Percentiles rank a stretch among this genome's conserved stretches.
phyloP scores from a whole-genome alignment of 1,140 invertebrate genomes.

The Watersipora subatra region DNA sequence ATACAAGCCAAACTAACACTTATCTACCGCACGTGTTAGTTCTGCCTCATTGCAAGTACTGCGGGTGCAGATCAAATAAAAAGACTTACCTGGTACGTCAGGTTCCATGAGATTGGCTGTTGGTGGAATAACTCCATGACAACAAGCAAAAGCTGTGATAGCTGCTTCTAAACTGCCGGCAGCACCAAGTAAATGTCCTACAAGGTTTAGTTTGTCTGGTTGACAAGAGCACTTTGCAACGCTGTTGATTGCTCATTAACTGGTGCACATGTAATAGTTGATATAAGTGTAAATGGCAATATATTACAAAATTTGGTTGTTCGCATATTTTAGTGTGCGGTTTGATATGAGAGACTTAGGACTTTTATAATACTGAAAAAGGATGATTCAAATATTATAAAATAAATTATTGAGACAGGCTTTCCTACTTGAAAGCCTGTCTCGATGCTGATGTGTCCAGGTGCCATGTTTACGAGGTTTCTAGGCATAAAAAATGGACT shows the following conservation, averaged over 20 bases:
- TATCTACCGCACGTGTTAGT: too few species aligned
- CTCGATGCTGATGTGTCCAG: conserved; percentile 65
- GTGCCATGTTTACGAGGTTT: conserved; percentile 86
- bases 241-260: too few species aligned
- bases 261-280: too few species aligned
- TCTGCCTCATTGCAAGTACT: not conserved
- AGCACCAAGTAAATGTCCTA: conserved; percentile 73
- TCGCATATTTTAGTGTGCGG: too few species aligned
- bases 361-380: too few species aligned
- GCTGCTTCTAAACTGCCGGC: conserved; percentile 82
- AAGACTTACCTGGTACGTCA: conserved; percentile 12
- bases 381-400: not conserved
- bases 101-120: conserved; percentile 74
- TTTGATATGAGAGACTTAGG: too few species aligned
- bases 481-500: conserved; percentile 90
- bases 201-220: too few species aligned
- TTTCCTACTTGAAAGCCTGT: not conserved
- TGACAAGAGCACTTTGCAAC: too few species aligned
- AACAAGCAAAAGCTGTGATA: conserved; percentile 67
- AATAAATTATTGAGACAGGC: not conserved
- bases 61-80: not conserved
- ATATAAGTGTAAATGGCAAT: too few species aligned
- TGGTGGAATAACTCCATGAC: conserved; percentile 63
- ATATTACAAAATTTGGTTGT: too few species aligned
- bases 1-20: not conserved